A percentile compares a stretch with the other conserved stretches of the same genome.
Conservation (phyloP, 2,888 invertebrate genomes). For the Patella depressa region DNA sequence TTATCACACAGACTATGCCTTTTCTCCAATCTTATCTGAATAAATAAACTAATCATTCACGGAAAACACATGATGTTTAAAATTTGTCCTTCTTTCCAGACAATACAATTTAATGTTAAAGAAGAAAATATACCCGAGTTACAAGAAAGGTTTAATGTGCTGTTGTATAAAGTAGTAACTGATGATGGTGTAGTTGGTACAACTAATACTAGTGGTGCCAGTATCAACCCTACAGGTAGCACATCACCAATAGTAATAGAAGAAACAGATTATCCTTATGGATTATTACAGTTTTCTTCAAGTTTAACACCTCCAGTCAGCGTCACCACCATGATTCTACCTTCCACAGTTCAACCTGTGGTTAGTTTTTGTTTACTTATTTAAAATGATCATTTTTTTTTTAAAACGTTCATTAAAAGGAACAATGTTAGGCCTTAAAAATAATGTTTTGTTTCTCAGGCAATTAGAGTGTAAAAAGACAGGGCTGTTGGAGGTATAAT, state of each 20-base stretch:
- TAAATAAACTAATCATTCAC: neutral
- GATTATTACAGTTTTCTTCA: constrained; percentile 65
- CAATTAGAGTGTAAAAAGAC: no score
- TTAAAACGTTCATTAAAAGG: no score
- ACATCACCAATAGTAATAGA: constrained; percentile 50
- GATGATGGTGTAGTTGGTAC: constrained; percentile 59
- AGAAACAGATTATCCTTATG: constrained; percentile 65
- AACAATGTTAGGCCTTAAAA: no score
- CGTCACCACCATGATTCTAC: constrained; percentile 47
- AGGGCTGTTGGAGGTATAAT: no score
- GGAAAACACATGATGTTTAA: neutral
- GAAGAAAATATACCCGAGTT: constrained; percentile 65
- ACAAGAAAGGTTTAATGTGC: constrained; percentile 58
- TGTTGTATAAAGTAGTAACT: constrained; percentile 48
- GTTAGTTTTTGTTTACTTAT: constrained; percentile 35
- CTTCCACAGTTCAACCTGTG: constrained; percentile 42
- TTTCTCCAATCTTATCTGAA: no score
- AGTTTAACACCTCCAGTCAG: constrained; percentile 43
- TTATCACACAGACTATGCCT: no score
- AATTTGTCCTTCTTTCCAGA: constrained; percentile 41
- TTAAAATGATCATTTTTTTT: no score
- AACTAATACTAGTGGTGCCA: constrained; percentile 68
- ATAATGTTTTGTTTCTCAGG: no score
- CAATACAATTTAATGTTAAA: constrained; percentile 48
- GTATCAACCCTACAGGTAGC: constrained; percentile 49